Base-by-base conservation (phyloP, 2,797 vertebrate genomes). In the Huso huso region DNA sequence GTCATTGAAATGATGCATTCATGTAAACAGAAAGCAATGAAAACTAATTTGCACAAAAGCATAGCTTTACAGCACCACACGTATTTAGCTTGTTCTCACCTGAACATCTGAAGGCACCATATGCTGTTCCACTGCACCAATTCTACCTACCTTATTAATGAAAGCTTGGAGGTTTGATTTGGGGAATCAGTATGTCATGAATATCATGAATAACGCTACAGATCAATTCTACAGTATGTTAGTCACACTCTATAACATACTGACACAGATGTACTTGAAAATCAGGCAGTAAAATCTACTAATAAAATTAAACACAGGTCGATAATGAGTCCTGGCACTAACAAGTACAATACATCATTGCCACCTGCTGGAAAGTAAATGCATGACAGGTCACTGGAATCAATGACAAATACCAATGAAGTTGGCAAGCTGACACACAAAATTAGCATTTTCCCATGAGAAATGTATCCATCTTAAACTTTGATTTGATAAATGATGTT, bases 191-290 rank as follows among this genome's bases (percentile, higher is more conserved):
- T 51, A 15, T 55, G 48, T 53, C 49, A 62, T 64, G 70, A 70
- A 74, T 66, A 48, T 70, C 68, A 68, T 66, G 67, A 69, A 72
- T 61, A 68, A 57, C 12, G 62, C 8, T 18, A 51, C 49, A 65
- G 63, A 72, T 12, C 63, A 66, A 23, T 51, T 70, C 66, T 58
- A 68, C 58, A 65, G 64, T 71, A 74, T 69, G 72, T 63, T n/a
- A 63, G 15, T 63, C 8, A 58, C 12, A 6, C 55, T 12, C 11
- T 58, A 10, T 58, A n/a, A 10, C 12, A 10, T 58, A n/a, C 55
- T n/a, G 3, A 58, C 13, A 58, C 55, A 10, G 13, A 76, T 76
- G 72, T 71, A 70, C 23, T 69, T 70, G 55, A 66, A 69, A 64
- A 66, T 48, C 57, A 10, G 52, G 52, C 23, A 71, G 65, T 71